These are phyloP conservation scores for Cossypha heuglini DNA, from an alignment of 2,797 vertebrate species.

Conservation along the genomic window DNA sequence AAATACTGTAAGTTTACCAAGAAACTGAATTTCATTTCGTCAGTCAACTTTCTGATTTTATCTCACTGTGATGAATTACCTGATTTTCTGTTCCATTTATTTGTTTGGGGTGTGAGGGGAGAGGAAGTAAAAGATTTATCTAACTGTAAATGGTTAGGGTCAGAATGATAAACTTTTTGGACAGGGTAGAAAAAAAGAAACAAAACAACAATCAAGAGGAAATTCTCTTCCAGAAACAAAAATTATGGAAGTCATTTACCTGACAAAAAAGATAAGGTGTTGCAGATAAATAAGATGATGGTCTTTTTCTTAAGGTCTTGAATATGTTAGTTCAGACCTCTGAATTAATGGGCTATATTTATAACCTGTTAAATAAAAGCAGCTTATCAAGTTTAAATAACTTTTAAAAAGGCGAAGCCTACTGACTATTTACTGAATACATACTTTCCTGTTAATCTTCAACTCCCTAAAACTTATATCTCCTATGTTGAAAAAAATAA, in stretches of 20 bases:
- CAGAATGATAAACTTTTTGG: not conserved
- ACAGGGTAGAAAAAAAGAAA: not conserved
- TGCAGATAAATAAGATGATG: not conserved
- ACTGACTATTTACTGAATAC: not conserved
- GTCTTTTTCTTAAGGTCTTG: not conserved
- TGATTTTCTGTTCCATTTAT: not conserved
- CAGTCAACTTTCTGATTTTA: not conserved
- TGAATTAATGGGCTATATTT: not conserved
- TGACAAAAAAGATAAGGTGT: not conserved
- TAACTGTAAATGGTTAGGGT: not conserved
- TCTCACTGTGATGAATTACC: not conserved
- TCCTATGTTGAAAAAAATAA: not conserved
- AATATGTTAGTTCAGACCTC: not conserved
- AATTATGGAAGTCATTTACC: not conserved
- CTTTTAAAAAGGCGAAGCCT: not conserved
- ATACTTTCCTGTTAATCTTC: not conserved
- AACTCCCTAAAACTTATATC: not conserved
- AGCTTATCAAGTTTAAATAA: not conserved
- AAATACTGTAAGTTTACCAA: not conserved
- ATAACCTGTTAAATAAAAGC: not conserved
- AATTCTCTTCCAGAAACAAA: not conserved
- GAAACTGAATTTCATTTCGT: not conserved
- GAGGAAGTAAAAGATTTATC: not conserved
- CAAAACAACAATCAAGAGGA: not conserved
- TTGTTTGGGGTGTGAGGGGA: not conserved